Evolutionary conservation across 2,888 invertebrate genomes (phyloP).

Genomic region (Lochmaea capreae): DNA sequence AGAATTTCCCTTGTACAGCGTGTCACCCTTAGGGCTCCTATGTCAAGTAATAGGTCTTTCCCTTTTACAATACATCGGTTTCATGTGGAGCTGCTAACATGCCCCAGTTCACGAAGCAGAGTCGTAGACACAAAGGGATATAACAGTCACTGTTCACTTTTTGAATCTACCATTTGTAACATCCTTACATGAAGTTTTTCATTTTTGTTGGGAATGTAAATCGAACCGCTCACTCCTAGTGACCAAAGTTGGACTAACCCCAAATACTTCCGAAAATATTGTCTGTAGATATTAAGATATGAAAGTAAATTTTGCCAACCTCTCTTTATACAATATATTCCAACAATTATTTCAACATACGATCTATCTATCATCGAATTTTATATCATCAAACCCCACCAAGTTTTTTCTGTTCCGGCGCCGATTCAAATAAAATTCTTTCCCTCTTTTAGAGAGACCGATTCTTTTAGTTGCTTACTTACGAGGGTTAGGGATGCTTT

Average conservation of each 20-base stretch:
- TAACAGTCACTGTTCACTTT: not conserved
- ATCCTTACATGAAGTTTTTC: too few relatives aligned
- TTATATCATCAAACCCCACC: not conserved
- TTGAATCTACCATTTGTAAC: not conserved
- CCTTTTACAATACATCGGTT: slow-evolving; percentile 25
- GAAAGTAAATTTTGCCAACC: too few relatives aligned
- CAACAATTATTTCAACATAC: too few relatives aligned
- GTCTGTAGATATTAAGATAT: too few relatives aligned
- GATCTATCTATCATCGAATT: too few relatives aligned
- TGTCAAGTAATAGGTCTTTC: slow-evolving; percentile 24
- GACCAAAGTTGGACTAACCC: too few relatives aligned
- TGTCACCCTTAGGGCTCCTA: slow-evolving; percentile 18
- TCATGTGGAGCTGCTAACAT: slow-evolving; percentile 25
- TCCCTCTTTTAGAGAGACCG: slow-evolving; percentile 14
- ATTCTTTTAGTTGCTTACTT: slow-evolving; percentile 10
- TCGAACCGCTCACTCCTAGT: too few relatives aligned
- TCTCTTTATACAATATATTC: too few relatives aligned
- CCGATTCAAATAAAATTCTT: slow-evolving; percentile 10
- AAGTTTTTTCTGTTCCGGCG: not conserved
- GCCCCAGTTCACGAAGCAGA: slow-evolving; percentile 9
- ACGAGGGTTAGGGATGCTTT: slow-evolving; percentile 21
- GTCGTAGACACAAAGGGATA: not conserved
- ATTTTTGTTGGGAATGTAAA: too few relatives aligned
- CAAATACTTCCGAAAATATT: too few relatives aligned
- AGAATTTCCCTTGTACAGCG: slow-evolving; percentile 18